Percentiles rank a stretch among this genome's conserved stretches.
These are phyloP conservation scores for Onchidella celtica DNA, from an alignment of 2,888 invertebrate species.

Conservation along the genomic window DNA sequence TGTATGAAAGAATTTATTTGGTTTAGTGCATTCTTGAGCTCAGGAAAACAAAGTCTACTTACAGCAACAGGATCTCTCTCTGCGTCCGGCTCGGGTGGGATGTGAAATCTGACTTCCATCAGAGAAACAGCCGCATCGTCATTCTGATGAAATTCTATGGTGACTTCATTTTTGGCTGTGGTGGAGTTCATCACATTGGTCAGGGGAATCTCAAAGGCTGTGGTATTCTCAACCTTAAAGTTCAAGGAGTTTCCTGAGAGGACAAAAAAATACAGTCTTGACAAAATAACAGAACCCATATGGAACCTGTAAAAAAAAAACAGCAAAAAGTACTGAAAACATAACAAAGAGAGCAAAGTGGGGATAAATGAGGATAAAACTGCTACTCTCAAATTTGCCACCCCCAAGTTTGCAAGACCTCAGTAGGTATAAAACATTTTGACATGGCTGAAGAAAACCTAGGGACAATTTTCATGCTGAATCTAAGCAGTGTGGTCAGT, in stretches of 20 bases:
- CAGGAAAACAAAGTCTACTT: too few species aligned
- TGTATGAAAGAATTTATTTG: too few species aligned
- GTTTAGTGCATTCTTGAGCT: too few species aligned
- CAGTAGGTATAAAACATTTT: too few species aligned
- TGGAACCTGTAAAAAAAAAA: neutral
- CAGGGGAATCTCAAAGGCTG: conserved; percentile 97
- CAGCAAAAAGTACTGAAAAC: too few species aligned
- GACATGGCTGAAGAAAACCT: too few species aligned
- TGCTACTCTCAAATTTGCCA: too few species aligned
- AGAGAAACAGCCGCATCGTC: conserved; percentile 98
- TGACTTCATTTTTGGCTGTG: conserved; percentile 98
- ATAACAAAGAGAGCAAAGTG: neutral
- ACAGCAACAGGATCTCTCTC: conserved; percentile 80
- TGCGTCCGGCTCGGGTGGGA: conserved; percentile 90
- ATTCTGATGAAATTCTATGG: conserved; percentile 98
- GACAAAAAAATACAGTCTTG: neutral
- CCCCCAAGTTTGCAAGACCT: too few species aligned
- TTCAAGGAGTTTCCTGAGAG: conserved; percentile 76
- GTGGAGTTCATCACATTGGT: conserved; percentile 97
- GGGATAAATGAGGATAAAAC: too few species aligned
- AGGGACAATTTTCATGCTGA: too few species aligned
- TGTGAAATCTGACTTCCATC: conserved; percentile 98
- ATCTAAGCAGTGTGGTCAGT: too few species aligned
- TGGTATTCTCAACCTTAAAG: conserved; percentile 80
- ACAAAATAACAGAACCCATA: neutral